These are phyloP conservation scores for Catocala nupta DNA, from an alignment of 2,888 invertebrate species.

Conservation along the genomic window DNA sequence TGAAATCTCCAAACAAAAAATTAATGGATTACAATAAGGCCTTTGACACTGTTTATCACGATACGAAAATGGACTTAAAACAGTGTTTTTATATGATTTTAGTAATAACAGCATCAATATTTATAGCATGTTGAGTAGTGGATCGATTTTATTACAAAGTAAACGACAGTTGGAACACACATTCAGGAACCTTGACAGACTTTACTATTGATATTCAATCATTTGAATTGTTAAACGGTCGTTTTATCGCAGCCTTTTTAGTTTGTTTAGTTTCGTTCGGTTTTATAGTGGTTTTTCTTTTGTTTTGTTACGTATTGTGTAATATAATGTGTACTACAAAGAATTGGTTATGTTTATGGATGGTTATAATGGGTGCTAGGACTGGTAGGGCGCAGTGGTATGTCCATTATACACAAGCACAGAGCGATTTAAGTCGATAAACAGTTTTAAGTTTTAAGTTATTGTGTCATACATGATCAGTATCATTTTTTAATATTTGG, in stretches of 20 bases:
- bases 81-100: background rate
- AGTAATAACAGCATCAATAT: constrained; percentile 2
- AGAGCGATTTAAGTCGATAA: no score
- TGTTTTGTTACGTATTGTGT: no score
- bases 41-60: constrained; percentile 1
- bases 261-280: constrained; percentile 4
- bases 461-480: no score
- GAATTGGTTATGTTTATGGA: no score
- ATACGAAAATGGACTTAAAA: background rate
- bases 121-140: background rate
- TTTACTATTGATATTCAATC: constrained; percentile 13
- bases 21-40: constrained; percentile 1
- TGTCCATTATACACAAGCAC: no score
- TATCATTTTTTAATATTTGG: no score
- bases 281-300: background rate
- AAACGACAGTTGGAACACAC: constrained; percentile 21
- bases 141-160: constrained; percentile 15
- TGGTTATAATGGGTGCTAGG: no score
- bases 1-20: background rate
- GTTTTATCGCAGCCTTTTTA: constrained; percentile 1
- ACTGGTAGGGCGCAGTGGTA: no score
- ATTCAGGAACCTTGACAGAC: constrained; percentile 9
- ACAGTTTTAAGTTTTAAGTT: no score
- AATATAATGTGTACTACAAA: no score
- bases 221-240: constrained; percentile 18